Base-by-base conservation (phyloP, 1,140 invertebrate genomes). In the Phymastichus coffea region DNA sequence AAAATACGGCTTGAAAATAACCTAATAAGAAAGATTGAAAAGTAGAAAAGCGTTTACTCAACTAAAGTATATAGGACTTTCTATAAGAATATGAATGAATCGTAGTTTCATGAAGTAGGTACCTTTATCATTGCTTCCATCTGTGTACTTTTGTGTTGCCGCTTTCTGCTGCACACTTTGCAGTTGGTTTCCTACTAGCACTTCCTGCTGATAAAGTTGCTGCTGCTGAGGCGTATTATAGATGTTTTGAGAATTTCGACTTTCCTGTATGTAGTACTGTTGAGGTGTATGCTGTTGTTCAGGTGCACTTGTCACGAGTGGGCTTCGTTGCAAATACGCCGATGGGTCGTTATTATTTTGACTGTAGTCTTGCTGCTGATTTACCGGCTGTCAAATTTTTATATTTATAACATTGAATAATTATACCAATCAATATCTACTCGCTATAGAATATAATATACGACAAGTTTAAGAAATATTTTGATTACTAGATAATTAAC, bases 161-260 rank as follows among this genome's bases (percentile, higher is more conserved):
- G 63, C 20, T 53, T 76, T 77, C 37, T 77, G 78, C 47, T 76
- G 74, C 15, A 66, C 49, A 9, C 28, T 63, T 64, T 77, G 75
- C 14, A 72, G 38, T 3, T 75, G 71, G 63, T 79, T 77, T 35
- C 70, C 74, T 12, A 77, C 67, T 0, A 54, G 19, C 6, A 75
- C 43, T 70, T 75, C 72, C 19, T 72, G 70, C 7, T 73, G 70
- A 44, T 74, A 73, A 2, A 63, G 38, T 3, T 67, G 62, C 20
- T 70, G 46, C 14, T 48, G 46, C 20, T 44, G 25, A 6, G 15
- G 28, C 12, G 12, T 7, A 33, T 40, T 66, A 14, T 71, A 71
- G 12, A 26, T 26, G 1, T 46, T 46, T 4, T 70, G 63, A 10
- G 61, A 30, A 40, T 40, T 17, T 14, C 17, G 46, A 7, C 14